These are phyloP conservation scores for Pherbina coryleti DNA, from an alignment of 2,888 invertebrate species.

Conservation along the genomic window DNA sequence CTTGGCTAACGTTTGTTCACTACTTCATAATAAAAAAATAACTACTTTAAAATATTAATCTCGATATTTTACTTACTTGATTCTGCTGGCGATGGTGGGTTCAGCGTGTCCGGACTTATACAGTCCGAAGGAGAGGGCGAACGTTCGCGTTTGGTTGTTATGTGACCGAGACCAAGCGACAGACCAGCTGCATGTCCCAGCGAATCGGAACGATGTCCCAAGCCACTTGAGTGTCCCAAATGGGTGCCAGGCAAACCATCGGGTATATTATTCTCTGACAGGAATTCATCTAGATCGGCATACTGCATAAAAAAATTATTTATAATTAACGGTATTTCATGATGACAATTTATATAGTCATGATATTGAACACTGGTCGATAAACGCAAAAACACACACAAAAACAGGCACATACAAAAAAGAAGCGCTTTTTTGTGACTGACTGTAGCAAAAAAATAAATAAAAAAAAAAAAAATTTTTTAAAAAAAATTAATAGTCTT, in stretches of 20 bases:
- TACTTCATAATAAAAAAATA: background rate
- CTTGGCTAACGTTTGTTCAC: background rate
- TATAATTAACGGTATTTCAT: too few species aligned
- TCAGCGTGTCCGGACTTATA: constrained; percentile 89
- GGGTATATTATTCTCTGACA: constrained; percentile 94
- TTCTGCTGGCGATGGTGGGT: constrained; percentile 90
- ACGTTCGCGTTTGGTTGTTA: constrained; percentile 86
- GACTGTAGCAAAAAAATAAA: too few species aligned
- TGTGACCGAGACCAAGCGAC: constrained; percentile 74
- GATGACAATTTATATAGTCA: too few species aligned
- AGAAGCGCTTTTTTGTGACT: too few species aligned
- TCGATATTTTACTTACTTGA: constrained; percentile 78
- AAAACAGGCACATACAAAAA: background rate
- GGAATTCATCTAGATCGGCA: constrained; percentile 96
- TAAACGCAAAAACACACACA: background rate
- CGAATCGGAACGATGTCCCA: constrained; percentile 70
- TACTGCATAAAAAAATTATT: constrained; percentile 74
- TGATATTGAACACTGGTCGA: too few species aligned
- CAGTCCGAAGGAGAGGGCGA: constrained; percentile 90
- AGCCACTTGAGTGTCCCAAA: constrained; percentile 69
- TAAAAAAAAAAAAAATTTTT: too few species aligned
- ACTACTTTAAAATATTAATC: background rate
- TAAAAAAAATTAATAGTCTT: too few species aligned
- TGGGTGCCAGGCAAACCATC: constrained; percentile 79
- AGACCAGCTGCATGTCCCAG: constrained; percentile 73